Conservation (phyloP, 1,140 invertebrate genomes). For the Tetramorium alpestre region DNA sequence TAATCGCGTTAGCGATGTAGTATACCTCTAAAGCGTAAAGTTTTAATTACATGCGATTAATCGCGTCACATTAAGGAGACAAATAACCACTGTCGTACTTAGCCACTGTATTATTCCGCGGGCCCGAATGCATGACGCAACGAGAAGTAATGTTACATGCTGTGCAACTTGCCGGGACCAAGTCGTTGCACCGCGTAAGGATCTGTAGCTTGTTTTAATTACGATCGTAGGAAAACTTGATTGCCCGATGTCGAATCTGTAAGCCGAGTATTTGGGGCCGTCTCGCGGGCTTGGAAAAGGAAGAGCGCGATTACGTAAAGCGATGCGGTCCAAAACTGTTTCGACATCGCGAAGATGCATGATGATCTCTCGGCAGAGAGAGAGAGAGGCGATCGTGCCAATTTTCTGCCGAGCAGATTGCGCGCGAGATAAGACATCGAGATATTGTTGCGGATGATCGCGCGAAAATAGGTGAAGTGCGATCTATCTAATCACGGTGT, state of each 20-base stretch:
- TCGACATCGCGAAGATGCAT: not conserved
- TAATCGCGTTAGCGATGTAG: not conserved
- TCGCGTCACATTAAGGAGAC: not conserved
- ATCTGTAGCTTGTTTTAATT: not conserved
- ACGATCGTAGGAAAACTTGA: not conserved
- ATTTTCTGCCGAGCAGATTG: not conserved
- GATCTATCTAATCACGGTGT: conserved; percentile 10
- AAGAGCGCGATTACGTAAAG: conserved; percentile 13
- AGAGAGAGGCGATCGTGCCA: conserved; percentile 13
- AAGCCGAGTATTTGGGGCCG: not conserved
- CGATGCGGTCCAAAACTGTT: conserved; percentile 3
- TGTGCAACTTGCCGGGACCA: not conserved
- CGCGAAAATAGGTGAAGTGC: not conserved
- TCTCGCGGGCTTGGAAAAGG: not conserved
- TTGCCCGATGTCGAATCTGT: not conserved
- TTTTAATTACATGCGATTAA: conserved; percentile 21
- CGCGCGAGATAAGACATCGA: not conserved
- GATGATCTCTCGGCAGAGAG: not conserved
- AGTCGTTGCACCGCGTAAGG: not conserved
- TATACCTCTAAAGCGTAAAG: not conserved
- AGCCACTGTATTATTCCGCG: not conserved
- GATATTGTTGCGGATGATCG: not conserved
- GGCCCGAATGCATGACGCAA: conserved; percentile 20
- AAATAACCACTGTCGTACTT: not conserved
- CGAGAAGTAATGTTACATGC: conserved; percentile 17